phyloP scores from a whole-genome alignment of 2,888 invertebrate species.

The Polydrusus cervinus region DNA sequence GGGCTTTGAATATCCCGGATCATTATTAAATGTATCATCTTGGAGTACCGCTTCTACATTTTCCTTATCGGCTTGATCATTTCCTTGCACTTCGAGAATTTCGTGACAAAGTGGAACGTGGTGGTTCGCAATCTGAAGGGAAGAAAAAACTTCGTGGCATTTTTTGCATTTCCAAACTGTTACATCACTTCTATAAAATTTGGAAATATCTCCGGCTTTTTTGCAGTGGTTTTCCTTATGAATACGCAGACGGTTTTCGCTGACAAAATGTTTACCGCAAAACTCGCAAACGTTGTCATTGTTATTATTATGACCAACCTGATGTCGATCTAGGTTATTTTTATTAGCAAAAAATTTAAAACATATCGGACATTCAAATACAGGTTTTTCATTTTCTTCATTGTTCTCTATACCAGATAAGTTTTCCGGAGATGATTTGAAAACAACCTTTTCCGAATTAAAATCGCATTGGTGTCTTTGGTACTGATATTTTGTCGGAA shows the following conservation, averaged over 20 bases:
- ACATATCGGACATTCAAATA: conserved; percentile 68
- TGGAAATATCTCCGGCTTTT: conserved; percentile 69
- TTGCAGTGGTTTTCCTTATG: conserved; percentile 72
- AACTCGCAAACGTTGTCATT: conserved; percentile 69
- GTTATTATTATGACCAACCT: conserved; percentile 66
- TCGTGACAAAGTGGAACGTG: conserved; percentile 57
- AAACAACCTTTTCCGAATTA: conserved; percentile 68
- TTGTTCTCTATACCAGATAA: conserved; percentile 58
- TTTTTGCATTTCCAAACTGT: conserved; percentile 70
- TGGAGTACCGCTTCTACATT: conserved; percentile 18
- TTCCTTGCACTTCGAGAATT: conserved; percentile 23
- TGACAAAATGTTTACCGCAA: conserved; percentile 70
- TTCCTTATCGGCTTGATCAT: conserved; percentile 31
- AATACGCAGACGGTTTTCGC: conserved; percentile 69
- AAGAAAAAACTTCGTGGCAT: conserved; percentile 70
- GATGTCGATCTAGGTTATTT: conserved; percentile 69
- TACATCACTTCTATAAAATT: conserved; percentile 71
- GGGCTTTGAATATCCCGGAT: conserved; percentile 7
- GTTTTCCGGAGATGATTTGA: conserved; percentile 64
- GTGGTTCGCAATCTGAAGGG: conserved; percentile 63
- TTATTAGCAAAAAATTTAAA: conserved; percentile 70
- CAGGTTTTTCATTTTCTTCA: conserved; percentile 56
- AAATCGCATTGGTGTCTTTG: conserved; percentile 71
- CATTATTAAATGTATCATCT: conserved; percentile 1
- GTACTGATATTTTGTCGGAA: conserved; percentile 71